Conservation (phyloP, 2,797 vertebrate species). For the Amphiprion clarkii region DNA sequence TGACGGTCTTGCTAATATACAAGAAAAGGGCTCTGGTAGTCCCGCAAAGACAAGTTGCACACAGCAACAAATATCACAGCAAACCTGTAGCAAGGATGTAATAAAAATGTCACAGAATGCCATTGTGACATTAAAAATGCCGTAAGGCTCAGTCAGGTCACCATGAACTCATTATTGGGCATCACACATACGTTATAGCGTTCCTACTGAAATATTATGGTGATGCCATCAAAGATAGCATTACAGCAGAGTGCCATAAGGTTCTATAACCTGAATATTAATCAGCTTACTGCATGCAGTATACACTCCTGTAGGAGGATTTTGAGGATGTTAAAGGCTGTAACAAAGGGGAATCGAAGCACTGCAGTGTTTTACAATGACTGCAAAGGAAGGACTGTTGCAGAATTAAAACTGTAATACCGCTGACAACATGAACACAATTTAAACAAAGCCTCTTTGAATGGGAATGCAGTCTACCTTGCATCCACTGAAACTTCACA, state of each 20-base stretch:
- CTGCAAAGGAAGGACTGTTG: neutral
- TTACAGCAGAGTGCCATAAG: constrained; percentile 10
- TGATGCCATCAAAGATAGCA: constrained; percentile 20
- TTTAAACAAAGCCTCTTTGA: constrained; percentile 1
- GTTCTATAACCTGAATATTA: constrained; percentile 35
- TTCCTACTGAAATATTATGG: constrained; percentile 12
- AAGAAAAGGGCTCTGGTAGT: neutral
- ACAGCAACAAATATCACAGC: constrained; percentile 13
- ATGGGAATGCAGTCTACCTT: neutral
- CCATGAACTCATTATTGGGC: constrained; percentile 47
- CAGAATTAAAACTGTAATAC: neutral
- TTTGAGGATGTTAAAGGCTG: constrained; percentile 1
- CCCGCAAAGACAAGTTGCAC: neutral
- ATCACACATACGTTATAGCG: constrained; percentile 43
- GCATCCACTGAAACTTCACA: neutral
- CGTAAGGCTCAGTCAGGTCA: constrained; percentile 38
- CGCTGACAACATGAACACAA: neutral
- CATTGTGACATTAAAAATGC: constrained; percentile 63
- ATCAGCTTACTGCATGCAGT: neutral
- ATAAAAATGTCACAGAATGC: constrained; percentile 65
- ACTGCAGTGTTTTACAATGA: neutral
- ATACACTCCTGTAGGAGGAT: neutral
- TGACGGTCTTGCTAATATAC: constrained; percentile 1
- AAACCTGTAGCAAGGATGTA: constrained; percentile 29
- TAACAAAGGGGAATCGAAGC: constrained; percentile 2